Base-by-base conservation (phyloP, 2,113 vertebrate species). In the Acanthochromis polyacanthus region DNA sequence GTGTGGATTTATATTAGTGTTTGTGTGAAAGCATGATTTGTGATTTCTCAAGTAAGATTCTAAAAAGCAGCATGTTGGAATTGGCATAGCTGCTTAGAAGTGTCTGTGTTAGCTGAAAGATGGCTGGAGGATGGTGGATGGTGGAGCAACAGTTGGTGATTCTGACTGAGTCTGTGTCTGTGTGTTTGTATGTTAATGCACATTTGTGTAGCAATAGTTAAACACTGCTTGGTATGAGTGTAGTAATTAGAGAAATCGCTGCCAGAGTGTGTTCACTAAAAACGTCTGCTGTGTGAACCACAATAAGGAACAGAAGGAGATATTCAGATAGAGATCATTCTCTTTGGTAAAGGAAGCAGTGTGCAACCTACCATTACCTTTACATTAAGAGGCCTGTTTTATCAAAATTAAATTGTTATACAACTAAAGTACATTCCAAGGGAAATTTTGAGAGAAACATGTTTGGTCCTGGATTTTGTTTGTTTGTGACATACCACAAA, bases 221-320 rank as follows among this genome's bases (percentile, higher is more conserved):
- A 75, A 75, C 53, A 55, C 58, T 79, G 75, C 53, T 75, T 75
- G 36, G 62, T 68, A 78, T 78, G 74, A 84, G 69, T 64, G 71
- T 65, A 28, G 63, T 82, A 88, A 82, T 88, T 79, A 84, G 40
- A 75, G 40, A 79, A 84, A 57, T 53, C 66, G 66, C 57, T 75
- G 73, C 71, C 40, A 73, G 85, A 81, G 78, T 76, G 67, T 80
- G 75, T 82, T 82, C 82, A 73, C 78, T 71, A 79, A 75, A 77
- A 83, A 56, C 23, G 51, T 87, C 52, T 69, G 62, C 53, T 68
- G 68, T 12, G 75, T 69, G 64, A 53, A 72, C 68, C 52, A 30
- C 78, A 81, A 71, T 71, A 68, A 69, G 40, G 61, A 59, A 55
- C 56, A 38, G 58, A 56, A 17, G 38, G 71, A 88, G 66, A 75